Evolutionary conservation across 23 tunicate species (phyloP).

Genomic region (Corella eumyota): DNA sequence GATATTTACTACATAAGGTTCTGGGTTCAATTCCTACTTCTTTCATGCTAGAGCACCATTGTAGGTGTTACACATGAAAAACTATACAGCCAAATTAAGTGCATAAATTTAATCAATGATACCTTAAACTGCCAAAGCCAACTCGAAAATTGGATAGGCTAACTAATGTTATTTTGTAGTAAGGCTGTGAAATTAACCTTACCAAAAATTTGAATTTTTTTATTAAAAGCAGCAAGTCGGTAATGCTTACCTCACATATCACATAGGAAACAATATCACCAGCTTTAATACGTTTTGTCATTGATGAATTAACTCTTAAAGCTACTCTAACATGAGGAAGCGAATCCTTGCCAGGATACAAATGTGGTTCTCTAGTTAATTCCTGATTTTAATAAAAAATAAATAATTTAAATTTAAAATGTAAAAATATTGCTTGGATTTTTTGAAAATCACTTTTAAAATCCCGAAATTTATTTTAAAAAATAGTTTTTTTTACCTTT

Average conservation of each 20-base stretch:
- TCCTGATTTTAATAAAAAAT: slow-evolving; percentile 17
- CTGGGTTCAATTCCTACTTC: too few relatives aligned
- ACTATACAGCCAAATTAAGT: too few relatives aligned
- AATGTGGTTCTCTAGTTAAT: slow-evolving; percentile 74
- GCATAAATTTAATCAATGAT: too few relatives aligned
- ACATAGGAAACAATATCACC: slow-evolving; percentile 90
- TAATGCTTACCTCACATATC: slow-evolving; percentile 52
- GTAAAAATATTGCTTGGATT: neutral
- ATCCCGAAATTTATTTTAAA: too few relatives aligned
- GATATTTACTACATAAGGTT: too few relatives aligned
- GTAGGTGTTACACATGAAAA: too few relatives aligned
- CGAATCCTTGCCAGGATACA: slow-evolving; percentile 74
- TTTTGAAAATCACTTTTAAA: neutral
- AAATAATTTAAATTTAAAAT: neutral
- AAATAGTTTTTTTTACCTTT: too few relatives aligned
- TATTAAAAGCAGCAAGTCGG: neutral
- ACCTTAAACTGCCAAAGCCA: too few relatives aligned
- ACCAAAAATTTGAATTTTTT: neutral
- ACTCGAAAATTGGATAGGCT: too few relatives aligned
- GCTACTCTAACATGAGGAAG: slow-evolving; percentile 94
- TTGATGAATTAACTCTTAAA: slow-evolving; percentile 42
- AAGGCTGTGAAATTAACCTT: too few relatives aligned
- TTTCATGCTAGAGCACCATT: too few relatives aligned
- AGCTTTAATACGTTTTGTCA: slow-evolving; percentile 50
- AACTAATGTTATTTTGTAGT: too few relatives aligned